Evolutionary conservation across 1,140 invertebrate genomes (phyloP).

Genomic region (Camponotus floridanus): DNA sequence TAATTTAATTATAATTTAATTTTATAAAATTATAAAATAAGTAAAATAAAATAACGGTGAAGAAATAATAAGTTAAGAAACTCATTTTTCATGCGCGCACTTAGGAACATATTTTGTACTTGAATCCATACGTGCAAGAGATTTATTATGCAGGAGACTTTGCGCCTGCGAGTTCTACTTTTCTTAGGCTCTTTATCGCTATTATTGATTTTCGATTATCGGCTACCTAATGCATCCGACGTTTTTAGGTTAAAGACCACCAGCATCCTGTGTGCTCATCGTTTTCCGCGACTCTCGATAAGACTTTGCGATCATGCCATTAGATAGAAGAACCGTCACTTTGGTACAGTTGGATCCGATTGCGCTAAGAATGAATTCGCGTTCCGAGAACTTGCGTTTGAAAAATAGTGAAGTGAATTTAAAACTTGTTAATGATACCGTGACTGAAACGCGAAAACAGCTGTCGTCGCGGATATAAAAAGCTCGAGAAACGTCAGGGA

Average conservation of each 20-base stretch:
- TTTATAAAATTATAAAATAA: no score
- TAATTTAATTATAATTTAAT: no score
- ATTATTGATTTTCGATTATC: slow-evolving; percentile 76
- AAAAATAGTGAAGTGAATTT: slow-evolving; percentile 38
- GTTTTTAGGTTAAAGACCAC: slow-evolving; percentile 76
- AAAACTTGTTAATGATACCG: slow-evolving; percentile 17
- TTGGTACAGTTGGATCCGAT: slow-evolving; percentile 46
- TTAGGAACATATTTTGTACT: slow-evolving; percentile 32
- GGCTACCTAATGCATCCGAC: slow-evolving; percentile 69
- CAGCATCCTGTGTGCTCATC: slow-evolving; percentile 31
- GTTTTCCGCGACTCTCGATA: slow-evolving; percentile 45
- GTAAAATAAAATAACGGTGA: background rate
- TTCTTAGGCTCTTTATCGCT: slow-evolving; percentile 70
- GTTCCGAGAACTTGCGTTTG: background rate
- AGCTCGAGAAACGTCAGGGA: background rate
- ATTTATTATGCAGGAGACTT: slow-evolving; percentile 73
- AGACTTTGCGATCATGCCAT: slow-evolving; percentile 56
- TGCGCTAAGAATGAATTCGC: slow-evolving; percentile 15
- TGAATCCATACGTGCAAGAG: slow-evolving; percentile 43
- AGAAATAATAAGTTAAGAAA: slow-evolving; percentile 15
- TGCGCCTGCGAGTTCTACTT: slow-evolving; percentile 43
- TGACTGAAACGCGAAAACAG: slow-evolving; percentile 10
- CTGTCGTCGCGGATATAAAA: background rate
- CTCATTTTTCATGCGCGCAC: slow-evolving; percentile 28
- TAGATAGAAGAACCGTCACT: slow-evolving; percentile 54